Base-by-base conservation (phyloP, 2,797 vertebrate species). In the Australoheros facetus region DNA sequence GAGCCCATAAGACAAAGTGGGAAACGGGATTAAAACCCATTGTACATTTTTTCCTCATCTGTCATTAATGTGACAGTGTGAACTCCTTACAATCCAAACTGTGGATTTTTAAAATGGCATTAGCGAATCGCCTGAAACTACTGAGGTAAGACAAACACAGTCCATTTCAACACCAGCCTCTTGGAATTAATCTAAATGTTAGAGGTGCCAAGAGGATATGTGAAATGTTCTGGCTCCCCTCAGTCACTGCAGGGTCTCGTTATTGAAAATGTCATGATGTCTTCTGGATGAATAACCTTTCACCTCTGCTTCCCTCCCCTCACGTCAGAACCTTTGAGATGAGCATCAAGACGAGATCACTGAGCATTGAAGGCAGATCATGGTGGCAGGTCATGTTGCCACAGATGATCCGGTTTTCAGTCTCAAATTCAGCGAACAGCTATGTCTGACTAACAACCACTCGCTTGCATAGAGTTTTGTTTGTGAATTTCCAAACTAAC, bases 251-350 rank as follows among this genome's bases (percentile, higher is more conserved):
- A 42, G 80, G 73, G 48, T 78, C 70, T 80, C 21, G 69, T 77
- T 59, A 30, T 51, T 73, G 62, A 54, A 88, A 89, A 89, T 91
- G 77, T 71, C 75, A 77, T 55, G 14, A 55, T 74, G 80, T 70
- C 73, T 77, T 87, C 56, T 89, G 77, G 80, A 78, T 84, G 66
- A 80, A 78, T 89, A 81, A 73, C 5, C 51, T 55, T 73, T 90
- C 75, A 64, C 56, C 55, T 77, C 79, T 81, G 56, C 54, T 69
- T 78, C 64, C 56, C 19, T 57, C 76, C 39, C 42, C 17, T 7
- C 82, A 79, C 75, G 84, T 85, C 87, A 83, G 19, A 84, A 62
- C 30, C 80, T 81, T 62, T 66, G 74, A 80, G 74, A 86, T 45
- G 53, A 81, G 75, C 56, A 32, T 54, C 37, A 59, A 78, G 78